Evolutionary conservation across 2,888 invertebrate species (phyloP).

Genomic region (Achlya flavicornis): DNA sequence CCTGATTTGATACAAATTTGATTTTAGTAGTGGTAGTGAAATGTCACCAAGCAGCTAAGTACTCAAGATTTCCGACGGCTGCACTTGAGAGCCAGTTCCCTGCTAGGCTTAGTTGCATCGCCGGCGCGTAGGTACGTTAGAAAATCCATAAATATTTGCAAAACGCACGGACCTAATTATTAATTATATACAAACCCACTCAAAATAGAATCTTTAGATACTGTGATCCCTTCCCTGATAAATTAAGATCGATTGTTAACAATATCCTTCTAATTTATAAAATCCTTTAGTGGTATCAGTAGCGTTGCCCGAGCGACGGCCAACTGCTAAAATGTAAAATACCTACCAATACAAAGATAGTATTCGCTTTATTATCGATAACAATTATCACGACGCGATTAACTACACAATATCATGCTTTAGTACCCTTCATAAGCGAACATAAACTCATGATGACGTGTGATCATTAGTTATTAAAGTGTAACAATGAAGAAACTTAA

Average conservation of each 20-base stretch:
- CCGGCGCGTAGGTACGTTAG: too few species aligned
- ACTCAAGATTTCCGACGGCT: too few species aligned
- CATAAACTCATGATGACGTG: conserved; percentile 54
- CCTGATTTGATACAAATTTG: too few species aligned
- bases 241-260: neutral
- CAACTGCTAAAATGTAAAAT: conserved; percentile 11
- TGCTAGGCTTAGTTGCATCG: too few species aligned
- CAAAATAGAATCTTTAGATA: neutral
- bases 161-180: too few species aligned
- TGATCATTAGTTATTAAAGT: conserved; percentile 24
- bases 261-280: neutral
- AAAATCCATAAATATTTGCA: too few species aligned
- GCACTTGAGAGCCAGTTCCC: too few species aligned
- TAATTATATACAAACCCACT: too few species aligned
- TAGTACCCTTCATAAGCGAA: conserved; percentile 55
- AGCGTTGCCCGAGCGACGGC: neutral
- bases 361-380: conserved; percentile 63
- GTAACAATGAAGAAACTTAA: conserved; percentile 20
- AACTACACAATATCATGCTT: conserved; percentile 51
- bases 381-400: conserved; percentile 73
- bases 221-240: neutral
- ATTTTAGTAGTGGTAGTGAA: too few species aligned
- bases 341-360: conserved; percentile 38
- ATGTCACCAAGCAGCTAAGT: too few species aligned
- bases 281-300: neutral